phyloP scores from a whole-genome alignment of 1,140 invertebrate species.

The Anoplophora glabripennis region DNA sequence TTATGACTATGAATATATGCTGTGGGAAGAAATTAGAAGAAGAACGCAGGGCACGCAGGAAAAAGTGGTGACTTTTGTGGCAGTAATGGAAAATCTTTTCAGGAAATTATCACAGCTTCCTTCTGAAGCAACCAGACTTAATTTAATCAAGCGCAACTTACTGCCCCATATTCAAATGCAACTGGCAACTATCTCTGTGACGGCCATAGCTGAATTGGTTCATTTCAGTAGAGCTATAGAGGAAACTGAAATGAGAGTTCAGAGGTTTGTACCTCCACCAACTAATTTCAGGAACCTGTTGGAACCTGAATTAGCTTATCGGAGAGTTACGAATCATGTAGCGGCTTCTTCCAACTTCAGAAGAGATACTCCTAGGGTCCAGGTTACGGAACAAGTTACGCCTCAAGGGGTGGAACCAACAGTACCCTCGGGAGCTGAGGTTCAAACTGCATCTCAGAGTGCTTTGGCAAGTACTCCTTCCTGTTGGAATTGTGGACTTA shows the following conservation, averaged over 20 bases:
- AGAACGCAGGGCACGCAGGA: slow-evolving; percentile 12
- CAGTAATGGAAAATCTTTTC: slow-evolving; percentile 15
- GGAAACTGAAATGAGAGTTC: slow-evolving; percentile 10
- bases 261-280: neutral
- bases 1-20: slow-evolving; percentile 12
- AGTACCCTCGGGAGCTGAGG: too few relatives aligned
- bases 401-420: too few relatives aligned
- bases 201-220: slow-evolving; percentile 2
- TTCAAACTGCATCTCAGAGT: too few relatives aligned
- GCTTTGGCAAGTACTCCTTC: neutral
- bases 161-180: slow-evolving; percentile 14
- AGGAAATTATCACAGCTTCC: slow-evolving; percentile 22
- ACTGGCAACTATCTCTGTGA: slow-evolving; percentile 12
- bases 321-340: too few relatives aligned
- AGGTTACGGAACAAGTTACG: too few relatives aligned
- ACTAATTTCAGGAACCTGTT: neutral
- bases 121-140: neutral
- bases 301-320: too few relatives aligned
- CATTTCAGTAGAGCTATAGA: slow-evolving; percentile 8
- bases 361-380: too few relatives aligned
- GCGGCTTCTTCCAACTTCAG: too few relatives aligned
- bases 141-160: slow-evolving; percentile 4
- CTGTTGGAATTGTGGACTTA: slow-evolving; percentile 1
- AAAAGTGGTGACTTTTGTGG: slow-evolving; percentile 22
- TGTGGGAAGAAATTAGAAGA: slow-evolving; percentile 14